Conservation (phyloP, 1,140 invertebrate species). For the Drosophila sturtevanti region DNA sequence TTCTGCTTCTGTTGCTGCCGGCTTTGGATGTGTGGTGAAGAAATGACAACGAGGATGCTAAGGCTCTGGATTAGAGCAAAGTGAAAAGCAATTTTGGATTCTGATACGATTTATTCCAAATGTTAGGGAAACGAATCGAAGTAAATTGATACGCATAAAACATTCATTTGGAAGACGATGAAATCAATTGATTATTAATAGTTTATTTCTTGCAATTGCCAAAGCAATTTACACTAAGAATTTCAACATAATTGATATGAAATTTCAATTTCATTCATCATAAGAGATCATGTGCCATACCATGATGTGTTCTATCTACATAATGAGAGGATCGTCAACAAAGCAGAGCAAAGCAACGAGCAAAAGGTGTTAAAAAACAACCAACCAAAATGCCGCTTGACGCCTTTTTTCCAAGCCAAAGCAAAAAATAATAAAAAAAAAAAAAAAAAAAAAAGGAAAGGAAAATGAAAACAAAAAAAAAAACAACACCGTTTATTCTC, state of each 20-base stretch:
- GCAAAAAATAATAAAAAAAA: too few species aligned
- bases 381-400: conserved; percentile 72
- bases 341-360: conserved; percentile 18
- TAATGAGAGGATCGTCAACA: background rate
- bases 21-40: conserved; percentile 43
- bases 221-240: background rate
- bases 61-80: conserved; percentile 14
- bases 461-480: background rate
- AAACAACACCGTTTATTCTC: conserved; percentile 2
- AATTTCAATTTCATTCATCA: background rate
- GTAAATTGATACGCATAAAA: background rate
- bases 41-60: conserved; percentile 55
- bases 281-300: too few species aligned
- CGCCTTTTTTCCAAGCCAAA: conserved; percentile 35
- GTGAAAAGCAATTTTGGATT: conserved; percentile 48
- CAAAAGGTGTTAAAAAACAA: conserved; percentile 69
- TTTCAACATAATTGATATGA: background rate
- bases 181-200: background rate
- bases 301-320: background rate
- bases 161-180: background rate
- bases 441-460: too few species aligned
- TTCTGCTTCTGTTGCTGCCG: background rate
- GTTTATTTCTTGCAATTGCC: background rate
- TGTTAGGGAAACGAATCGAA: background rate
- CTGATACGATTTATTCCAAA: background rate